Conservation (phyloP, 2,113 vertebrate species). For the Macroglossus sobrinus region DNA sequence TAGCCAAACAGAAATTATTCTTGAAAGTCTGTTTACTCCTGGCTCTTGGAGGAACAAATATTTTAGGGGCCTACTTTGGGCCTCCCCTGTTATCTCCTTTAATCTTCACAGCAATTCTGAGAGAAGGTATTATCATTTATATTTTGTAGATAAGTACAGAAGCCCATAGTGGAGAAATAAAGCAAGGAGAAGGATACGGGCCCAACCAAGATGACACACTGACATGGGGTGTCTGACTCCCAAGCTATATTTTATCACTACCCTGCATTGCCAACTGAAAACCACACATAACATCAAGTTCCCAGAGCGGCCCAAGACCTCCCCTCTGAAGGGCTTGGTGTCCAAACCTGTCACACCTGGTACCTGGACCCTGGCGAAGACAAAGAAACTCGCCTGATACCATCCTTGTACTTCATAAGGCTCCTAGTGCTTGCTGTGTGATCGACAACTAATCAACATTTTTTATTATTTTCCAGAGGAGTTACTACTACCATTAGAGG, state of each 20-base stretch:
- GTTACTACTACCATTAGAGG: neutral
- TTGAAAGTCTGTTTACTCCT: neutral
- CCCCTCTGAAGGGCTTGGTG: neutral
- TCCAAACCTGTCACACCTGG: neutral
- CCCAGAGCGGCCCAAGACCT: neutral
- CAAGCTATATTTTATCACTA: neutral
- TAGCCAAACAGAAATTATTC: neutral
- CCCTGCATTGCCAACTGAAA: neutral
- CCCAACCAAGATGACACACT: neutral
- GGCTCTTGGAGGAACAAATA: neutral
- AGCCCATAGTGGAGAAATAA: neutral
- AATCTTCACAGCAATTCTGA: neutral
- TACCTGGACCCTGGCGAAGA: neutral
- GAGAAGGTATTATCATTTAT: neutral
- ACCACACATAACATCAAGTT: neutral
- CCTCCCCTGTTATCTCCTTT: neutral
- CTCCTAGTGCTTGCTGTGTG: neutral
- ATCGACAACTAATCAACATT: neutral
- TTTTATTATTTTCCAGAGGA: slow-evolving; percentile 2
- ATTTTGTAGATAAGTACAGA: neutral
- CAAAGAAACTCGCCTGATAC: neutral
- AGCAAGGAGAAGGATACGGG: neutral
- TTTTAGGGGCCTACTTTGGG: neutral
- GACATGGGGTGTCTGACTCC: neutral
- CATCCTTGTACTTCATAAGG: neutral